A percentile compares a stretch with the other conserved stretches of the same genome.
These are phyloP conservation scores for Drosophila formosana DNA, from an alignment of 2,888 invertebrate genomes.

Conservation along the genomic window DNA sequence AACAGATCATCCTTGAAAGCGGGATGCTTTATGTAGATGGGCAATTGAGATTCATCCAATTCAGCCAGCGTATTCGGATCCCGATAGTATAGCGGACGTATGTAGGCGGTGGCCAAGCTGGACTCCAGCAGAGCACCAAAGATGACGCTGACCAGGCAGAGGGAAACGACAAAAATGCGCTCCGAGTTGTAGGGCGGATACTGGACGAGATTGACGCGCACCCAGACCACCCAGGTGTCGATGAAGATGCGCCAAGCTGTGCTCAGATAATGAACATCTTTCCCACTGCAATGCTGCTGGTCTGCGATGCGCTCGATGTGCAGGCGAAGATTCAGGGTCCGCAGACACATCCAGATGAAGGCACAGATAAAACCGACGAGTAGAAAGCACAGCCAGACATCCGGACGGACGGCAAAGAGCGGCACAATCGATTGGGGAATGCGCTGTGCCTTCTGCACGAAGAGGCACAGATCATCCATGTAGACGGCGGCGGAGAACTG, in stretches of 20 bases:
- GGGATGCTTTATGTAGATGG: conserved; percentile 83
- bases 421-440: conserved; percentile 84
- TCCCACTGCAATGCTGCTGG: neutral
- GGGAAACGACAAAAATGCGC: conserved; percentile 82
- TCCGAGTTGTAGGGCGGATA: conserved; percentile 84
- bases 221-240: conserved; percentile 84
- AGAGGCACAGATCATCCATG: conserved; percentile 84
- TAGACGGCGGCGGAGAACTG: conserved; percentile 84
- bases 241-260: conserved; percentile 72
- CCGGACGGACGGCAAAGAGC: conserved; percentile 79
- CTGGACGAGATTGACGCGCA: conserved; percentile 77
- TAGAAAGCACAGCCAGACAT: conserved; percentile 83
- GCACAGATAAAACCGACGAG: conserved; percentile 72
- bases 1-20: conserved; percentile 85
- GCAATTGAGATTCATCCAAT: conserved; percentile 78
- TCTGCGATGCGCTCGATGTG: conserved; percentile 41
- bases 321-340: conserved; percentile 67
- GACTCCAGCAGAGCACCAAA: conserved; percentile 85
- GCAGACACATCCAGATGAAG: conserved; percentile 77
- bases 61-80: conserved; percentile 84
- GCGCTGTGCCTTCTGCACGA: conserved; percentile 83
- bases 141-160: conserved; percentile 84
- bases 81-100: conserved; percentile 83
- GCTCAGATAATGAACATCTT: conserved; percentile 13
- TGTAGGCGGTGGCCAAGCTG: conserved; percentile 84